A percentile compares a stretch with the other conserved stretches of the same genome.
These are phyloP conservation scores for Lasius platythorax DNA, from an alignment of 2,888 invertebrate genomes.

Conservation along the genomic window DNA sequence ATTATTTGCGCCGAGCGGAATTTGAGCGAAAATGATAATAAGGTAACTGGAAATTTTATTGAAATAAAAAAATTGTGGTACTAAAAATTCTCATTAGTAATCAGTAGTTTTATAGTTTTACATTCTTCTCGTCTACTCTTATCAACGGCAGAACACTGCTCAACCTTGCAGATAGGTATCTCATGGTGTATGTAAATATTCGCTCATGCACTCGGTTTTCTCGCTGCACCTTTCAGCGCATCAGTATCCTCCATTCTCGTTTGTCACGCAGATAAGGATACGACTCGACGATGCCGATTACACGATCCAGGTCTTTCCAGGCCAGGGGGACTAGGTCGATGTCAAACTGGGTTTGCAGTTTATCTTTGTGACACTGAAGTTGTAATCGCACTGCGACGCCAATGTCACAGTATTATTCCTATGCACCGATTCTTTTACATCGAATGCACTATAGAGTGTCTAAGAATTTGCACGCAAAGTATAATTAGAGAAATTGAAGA, in stretches of 20 bases:
- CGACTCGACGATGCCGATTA: slow-evolving; percentile 53
- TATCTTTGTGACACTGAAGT: slow-evolving; percentile 78
- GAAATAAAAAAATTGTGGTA: background rate
- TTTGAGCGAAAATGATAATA: background rate
- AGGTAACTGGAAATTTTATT: background rate
- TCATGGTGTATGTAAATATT: slow-evolving; percentile 23
- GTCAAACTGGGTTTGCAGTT: slow-evolving; percentile 74
- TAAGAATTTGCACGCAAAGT: background rate
- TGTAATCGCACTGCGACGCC: slow-evolving; percentile 66
- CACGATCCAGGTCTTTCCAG: slow-evolving; percentile 73
- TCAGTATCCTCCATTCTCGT: slow-evolving; percentile 5
- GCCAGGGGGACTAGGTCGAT: slow-evolving; percentile 81
- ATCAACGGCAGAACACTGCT: background rate
- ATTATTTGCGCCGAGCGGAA: slow-evolving; percentile 29
- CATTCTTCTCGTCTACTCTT: background rate
- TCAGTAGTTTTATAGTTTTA: background rate
- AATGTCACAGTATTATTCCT: slow-evolving; percentile 69
- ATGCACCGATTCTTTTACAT: slow-evolving; percentile 52
- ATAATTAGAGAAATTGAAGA: background rate
- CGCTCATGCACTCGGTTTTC: slow-evolving; percentile 27
- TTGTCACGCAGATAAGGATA: slow-evolving; percentile 42
- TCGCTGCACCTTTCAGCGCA: slow-evolving; percentile 47
- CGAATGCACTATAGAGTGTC: too few species aligned
- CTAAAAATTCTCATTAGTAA: background rate
- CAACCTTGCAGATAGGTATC: slow-evolving; percentile 15